Evolutionary conservation across 2,888 invertebrate species (phyloP).

Genomic region (Andrena camellia): DNA sequence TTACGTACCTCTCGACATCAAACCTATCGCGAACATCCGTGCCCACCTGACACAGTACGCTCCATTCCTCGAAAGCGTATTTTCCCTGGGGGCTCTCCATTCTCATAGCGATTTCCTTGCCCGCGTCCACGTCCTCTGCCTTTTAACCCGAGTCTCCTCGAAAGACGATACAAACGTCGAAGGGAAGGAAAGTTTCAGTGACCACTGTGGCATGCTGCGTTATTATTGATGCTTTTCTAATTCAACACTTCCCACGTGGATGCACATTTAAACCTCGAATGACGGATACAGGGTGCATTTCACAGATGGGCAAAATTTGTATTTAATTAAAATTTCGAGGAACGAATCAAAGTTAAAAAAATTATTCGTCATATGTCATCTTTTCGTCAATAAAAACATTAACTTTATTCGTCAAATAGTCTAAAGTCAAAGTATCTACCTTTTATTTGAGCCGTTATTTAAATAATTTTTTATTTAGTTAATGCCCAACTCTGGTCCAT

Average conservation of each 20-base stretch:
- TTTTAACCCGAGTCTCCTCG: background rate
- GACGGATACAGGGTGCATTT: too few species aligned
- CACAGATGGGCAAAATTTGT: too few species aligned
- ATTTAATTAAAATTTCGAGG: too few species aligned
- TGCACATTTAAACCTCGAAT: slow-evolving; percentile 35
- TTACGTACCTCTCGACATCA: slow-evolving; percentile 33
- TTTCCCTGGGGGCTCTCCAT: slow-evolving; percentile 14
- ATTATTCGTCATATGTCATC: too few species aligned
- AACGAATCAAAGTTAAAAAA: too few species aligned
- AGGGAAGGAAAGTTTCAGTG: background rate
- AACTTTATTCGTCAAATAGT: too few species aligned
- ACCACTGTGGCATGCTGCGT: slow-evolving; percentile 17
- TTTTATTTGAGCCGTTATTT: too few species aligned
- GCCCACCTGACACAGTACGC: slow-evolving; percentile 15
- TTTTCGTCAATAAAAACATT: too few species aligned
- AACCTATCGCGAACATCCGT: slow-evolving; percentile 40
- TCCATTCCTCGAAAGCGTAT: slow-evolving; percentile 6
- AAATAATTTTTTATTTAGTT: too few species aligned
- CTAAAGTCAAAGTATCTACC: too few species aligned
- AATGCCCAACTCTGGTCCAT: too few species aligned
- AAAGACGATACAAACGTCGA: slow-evolving; percentile 25
- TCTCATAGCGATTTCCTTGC: slow-evolving; percentile 18
- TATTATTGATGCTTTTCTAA: slow-evolving; percentile 47
- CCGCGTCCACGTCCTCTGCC: background rate
- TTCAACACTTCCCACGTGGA: slow-evolving; percentile 24